Percentiles rank a stretch among this genome's conserved stretches.
phyloP scores from a whole-genome alignment of 1,140 invertebrate species.

The Nasonia vitripennis region DNA sequence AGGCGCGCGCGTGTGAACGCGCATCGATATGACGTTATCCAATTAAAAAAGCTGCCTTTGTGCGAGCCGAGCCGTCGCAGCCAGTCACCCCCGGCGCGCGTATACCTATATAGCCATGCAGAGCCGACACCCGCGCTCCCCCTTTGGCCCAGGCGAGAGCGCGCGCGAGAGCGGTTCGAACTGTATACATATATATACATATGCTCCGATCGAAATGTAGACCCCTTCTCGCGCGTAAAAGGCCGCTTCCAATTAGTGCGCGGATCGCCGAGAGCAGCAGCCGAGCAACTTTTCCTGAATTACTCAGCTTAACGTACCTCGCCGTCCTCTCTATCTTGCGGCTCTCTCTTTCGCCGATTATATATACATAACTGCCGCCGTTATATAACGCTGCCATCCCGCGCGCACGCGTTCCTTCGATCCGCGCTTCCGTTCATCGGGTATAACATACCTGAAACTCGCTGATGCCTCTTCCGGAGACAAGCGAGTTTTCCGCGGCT shows the following conservation, averaged over 20 bases:
- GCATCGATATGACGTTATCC: slow-evolving; percentile 72
- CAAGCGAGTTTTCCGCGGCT: too few species aligned
- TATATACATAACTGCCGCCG: background rate
- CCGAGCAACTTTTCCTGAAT: slow-evolving; percentile 64
- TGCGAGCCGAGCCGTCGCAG: slow-evolving; percentile 68
- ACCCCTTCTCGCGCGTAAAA: slow-evolving; percentile 64
- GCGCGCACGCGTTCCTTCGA: too few species aligned
- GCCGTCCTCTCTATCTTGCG: background rate
- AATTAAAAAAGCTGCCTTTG: slow-evolving; percentile 73
- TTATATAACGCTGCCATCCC: too few species aligned
- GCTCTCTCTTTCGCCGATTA: background rate
- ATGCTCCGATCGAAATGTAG: slow-evolving; percentile 62
- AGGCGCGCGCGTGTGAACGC: slow-evolving; percentile 66
- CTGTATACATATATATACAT: background rate
- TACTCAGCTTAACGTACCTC: slow-evolving; percentile 58
- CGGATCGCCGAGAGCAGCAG: slow-evolving; percentile 37
- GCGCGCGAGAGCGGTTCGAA: slow-evolving; percentile 50
- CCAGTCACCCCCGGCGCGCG: slow-evolving; percentile 55
- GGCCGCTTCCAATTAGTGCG: slow-evolving; percentile 69
- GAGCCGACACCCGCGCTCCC: slow-evolving; percentile 4
- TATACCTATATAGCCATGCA: background rate
- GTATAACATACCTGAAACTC: too few species aligned
- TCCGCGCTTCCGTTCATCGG: too few species aligned
- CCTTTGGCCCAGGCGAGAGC: slow-evolving; percentile 46
- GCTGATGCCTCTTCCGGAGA: background rate